Evolutionary conservation across 2,888 invertebrate genomes (phyloP).

Genomic region (Nezara viridula): DNA sequence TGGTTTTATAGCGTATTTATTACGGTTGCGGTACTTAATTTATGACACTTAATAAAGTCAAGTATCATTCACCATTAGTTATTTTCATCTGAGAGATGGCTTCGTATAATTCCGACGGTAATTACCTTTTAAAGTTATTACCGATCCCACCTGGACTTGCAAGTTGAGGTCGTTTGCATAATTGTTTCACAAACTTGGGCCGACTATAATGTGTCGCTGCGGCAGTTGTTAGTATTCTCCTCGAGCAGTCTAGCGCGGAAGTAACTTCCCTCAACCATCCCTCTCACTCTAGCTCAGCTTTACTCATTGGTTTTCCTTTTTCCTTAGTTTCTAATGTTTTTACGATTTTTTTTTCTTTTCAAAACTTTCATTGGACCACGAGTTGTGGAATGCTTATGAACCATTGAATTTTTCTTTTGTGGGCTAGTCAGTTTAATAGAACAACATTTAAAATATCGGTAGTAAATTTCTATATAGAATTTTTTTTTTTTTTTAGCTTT

Average conservation of each 20-base stretch:
- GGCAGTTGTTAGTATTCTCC: conserved; percentile 32
- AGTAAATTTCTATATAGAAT: too few species aligned
- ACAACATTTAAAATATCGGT: too few species aligned
- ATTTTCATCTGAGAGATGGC: neutral
- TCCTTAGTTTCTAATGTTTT: neutral
- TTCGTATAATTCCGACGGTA: neutral
- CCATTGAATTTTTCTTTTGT: too few species aligned
- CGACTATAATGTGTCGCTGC: conserved; percentile 19
- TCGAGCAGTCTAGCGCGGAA: neutral
- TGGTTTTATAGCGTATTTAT: neutral
- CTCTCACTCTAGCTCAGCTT: neutral
- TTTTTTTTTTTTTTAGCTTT: too few species aligned
- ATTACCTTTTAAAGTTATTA: neutral
- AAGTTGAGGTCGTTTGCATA: conserved; percentile 32
- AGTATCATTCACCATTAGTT: neutral
- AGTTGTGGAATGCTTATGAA: too few species aligned
- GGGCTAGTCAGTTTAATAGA: too few species aligned
- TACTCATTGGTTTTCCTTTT: neutral
- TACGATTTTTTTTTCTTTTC: too few species aligned
- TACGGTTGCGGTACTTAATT: neutral
- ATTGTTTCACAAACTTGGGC: conserved; percentile 27
- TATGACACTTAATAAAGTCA: neutral
- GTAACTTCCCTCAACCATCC: neutral
- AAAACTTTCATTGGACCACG: too few species aligned
- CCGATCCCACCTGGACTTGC: neutral